Evolutionary conservation across 2,113 vertebrate genomes (phyloP), one percentile per base, ranked within the genome.

Genomic region (Nannospalax galili): DNA sequence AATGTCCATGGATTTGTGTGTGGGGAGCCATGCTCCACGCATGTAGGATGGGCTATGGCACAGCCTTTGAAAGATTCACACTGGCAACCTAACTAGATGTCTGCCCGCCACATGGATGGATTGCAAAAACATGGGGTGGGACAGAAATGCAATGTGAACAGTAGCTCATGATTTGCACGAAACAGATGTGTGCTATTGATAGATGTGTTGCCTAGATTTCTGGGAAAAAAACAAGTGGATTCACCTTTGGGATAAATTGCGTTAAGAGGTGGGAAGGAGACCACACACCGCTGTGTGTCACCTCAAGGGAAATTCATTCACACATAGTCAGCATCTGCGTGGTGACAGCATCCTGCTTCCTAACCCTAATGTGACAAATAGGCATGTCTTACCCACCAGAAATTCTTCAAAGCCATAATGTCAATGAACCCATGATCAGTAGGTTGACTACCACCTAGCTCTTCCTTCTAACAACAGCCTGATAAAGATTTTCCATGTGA

Each of bases 201-300:
- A 15, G 58, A 37, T 16, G 35, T 80, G 52, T 20, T 26, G 78
- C 58, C n/a, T n/a, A n/a, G n/a, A n/a, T n/a, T n/a, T n/a, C n/a
- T n/a, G n/a, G n/a, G n/a, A n/a, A n/a, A n/a, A n/a, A n/a, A n/a
- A n/a, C n/a, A n/a, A n/a, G n/a, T n/a, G 28, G 37, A 24, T 5
- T 28, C 7, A 40, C 62, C 48, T 0, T 0, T 17, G 37, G 65
- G 72, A 10, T 42, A 26, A 64, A 87, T 7, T 70, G 35, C 32
- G 14, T n/a, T 45, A 24, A 62, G 28, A 0, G 52, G 26, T 0
- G 9, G 30, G 2, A 15, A 11, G 26, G 0, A 28, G 48, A 17
- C 3, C 37, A 8, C 15, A 28, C 7, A 32, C 62, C 20, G 74
- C 32, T 24, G 0, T 2, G 24, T 9, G 65, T 35, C 42, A 67